A percentile compares a stretch with the other conserved stretches of the same genome.
phyloP scores from a whole-genome alignment of 2,113 vertebrate genomes.

The Tympanuchus pallidicinctus region DNA sequence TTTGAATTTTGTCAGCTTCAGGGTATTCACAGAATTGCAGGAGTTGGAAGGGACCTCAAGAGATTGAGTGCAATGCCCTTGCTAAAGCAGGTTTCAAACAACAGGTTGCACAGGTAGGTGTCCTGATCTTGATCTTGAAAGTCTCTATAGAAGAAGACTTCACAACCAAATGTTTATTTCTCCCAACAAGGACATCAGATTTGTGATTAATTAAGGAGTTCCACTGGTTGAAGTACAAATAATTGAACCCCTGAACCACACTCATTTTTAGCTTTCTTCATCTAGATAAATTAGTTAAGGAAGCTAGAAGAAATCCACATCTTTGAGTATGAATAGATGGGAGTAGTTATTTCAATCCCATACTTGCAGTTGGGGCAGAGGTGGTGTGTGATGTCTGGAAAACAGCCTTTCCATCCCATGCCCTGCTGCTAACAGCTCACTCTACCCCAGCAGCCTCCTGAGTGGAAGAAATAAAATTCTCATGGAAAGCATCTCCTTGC shows the following conservation, averaged over 20 bases:
- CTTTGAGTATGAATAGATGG: background rate
- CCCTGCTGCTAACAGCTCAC: conserved; percentile 25
- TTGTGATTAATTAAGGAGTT: background rate
- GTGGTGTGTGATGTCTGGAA: background rate
- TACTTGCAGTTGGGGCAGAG: background rate
- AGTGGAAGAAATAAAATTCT: conserved; percentile 52
- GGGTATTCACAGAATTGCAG: background rate
- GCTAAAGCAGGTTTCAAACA: no score
- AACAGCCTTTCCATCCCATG: background rate
- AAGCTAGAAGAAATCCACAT: background rate
- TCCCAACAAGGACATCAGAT: background rate
- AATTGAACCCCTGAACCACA: background rate
- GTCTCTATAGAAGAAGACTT: no score
- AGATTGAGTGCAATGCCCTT: no score
- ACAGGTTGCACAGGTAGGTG: no score
- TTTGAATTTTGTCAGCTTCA: background rate
- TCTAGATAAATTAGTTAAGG: background rate
- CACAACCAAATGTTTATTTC: background rate
- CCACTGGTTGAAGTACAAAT: background rate
- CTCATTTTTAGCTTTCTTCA: background rate
- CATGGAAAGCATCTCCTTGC: conserved; percentile 20
- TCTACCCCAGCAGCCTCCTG: background rate
- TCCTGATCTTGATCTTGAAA: no score
- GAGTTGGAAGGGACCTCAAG: no score
- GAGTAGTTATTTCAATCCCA: background rate